These are phyloP conservation scores for Toxotes jaculatrix DNA, from an alignment of 2,113 vertebrate genomes.

Conservation along the genomic window DNA sequence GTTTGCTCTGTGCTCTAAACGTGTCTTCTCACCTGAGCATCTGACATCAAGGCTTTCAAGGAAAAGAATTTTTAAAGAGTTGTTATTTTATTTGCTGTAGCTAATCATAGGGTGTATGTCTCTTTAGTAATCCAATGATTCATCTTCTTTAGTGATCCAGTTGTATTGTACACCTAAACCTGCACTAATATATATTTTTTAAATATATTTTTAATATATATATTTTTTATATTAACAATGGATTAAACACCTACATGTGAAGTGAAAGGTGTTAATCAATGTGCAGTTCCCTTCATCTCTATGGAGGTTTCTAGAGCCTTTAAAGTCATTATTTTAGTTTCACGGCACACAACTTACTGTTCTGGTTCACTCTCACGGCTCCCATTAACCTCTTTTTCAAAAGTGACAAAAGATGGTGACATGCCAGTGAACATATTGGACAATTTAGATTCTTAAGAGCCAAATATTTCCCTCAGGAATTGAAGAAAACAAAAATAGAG, in stretches of 20 bases:
- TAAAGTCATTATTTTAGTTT: neutral
- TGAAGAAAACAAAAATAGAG: neutral
- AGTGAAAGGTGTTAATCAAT: neutral
- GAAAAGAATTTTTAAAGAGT: neutral
- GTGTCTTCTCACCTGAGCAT: constrained; percentile 15
- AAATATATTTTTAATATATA: no score
- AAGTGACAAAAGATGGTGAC: neutral
- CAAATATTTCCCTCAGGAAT: neutral
- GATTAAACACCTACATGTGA: neutral
- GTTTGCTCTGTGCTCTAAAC: constrained; percentile 11
- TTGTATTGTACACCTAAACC: neutral
- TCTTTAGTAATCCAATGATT: neutral
- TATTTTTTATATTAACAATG: neutral
- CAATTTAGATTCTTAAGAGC: neutral
- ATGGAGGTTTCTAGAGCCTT: neutral
- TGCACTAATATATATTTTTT: neutral
- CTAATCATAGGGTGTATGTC: neutral
- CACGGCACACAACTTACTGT: neutral
- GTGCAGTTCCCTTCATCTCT: neutral
- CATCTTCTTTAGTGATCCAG: neutral
- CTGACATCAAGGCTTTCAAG: constrained; percentile 5
- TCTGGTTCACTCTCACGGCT: neutral
- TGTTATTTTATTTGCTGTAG: neutral
- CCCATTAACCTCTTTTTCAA: neutral
- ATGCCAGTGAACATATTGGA: neutral